phyloP scores from a whole-genome alignment of 2,113 vertebrate genomes.

The Myanophis thanlyinensis region DNA sequence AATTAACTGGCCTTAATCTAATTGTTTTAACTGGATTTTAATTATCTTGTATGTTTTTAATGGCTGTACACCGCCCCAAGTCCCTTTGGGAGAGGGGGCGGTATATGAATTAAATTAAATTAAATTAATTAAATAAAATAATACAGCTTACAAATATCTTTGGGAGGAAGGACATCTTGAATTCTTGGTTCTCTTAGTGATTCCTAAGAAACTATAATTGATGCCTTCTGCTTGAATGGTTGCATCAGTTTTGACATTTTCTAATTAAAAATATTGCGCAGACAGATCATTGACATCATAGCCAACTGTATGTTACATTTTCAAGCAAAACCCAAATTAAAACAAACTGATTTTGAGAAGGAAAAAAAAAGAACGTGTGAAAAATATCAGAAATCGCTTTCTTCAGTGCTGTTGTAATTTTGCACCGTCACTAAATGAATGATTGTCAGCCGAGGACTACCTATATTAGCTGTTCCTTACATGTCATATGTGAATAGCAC shows the following conservation, averaged over 20 bases:
- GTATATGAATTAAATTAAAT: too few species aligned
- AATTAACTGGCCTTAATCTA: too few species aligned
- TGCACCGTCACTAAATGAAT: not conserved
- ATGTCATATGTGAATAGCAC: not conserved
- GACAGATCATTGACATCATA: fast-evolving
- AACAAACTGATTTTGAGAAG: slow-evolving; percentile 1
- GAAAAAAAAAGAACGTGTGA: too few species aligned
- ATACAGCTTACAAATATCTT: not conserved
- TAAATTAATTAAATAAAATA: too few species aligned
- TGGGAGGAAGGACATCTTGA: too few species aligned
- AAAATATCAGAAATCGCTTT: not conserved
- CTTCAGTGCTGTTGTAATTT: not conserved
- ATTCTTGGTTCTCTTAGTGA: not conserved
- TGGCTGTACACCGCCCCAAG: too few species aligned
- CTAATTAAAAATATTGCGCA: not conserved
- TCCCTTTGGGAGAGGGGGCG: too few species aligned
- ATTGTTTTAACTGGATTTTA: too few species aligned
- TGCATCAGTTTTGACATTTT: not conserved
- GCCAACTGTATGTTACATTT: not conserved
- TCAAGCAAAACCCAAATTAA: slow-evolving; percentile 2
- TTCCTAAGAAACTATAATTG: not conserved
- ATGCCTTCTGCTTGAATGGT: slow-evolving; percentile 12
- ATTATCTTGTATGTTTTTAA: too few species aligned
- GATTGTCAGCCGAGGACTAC: not conserved
- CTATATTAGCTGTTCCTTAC: not conserved